phyloP scores from a whole-genome alignment of 2,797 vertebrate genomes.

The Urocyon cinereoargenteus region DNA sequence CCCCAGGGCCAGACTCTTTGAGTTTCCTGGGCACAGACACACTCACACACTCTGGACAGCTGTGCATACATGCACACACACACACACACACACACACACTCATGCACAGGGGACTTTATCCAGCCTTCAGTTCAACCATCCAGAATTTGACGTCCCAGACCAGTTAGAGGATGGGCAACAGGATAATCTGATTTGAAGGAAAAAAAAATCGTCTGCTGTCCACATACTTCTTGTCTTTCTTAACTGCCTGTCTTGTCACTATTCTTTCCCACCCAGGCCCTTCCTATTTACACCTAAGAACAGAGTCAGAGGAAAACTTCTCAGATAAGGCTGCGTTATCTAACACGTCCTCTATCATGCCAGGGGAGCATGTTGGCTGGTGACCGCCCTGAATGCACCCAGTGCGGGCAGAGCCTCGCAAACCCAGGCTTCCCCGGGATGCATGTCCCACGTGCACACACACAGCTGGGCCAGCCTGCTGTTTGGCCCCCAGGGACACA shows the following conservation, averaged over 20 bases:
- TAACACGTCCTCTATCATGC: too few species aligned
- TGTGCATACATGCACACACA: background rate
- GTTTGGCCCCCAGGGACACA: background rate
- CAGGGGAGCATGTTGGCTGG: background rate
- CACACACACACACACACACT: too few species aligned
- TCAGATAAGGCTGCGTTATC: too few species aligned
- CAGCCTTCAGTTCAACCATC: background rate
- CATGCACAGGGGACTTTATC: rapidly evolving
- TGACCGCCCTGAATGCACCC: background rate
- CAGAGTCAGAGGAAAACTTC: background rate
- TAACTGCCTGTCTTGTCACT: too few species aligned
- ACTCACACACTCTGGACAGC: background rate
- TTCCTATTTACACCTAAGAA: background rate
- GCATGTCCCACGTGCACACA: background rate
- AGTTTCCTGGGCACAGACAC: background rate
- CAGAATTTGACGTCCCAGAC: background rate
- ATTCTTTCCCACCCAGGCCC: background rate
- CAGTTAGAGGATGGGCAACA: rapidly evolving
- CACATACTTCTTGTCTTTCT: background rate
- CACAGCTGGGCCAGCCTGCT: too few species aligned
- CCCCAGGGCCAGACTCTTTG: background rate
- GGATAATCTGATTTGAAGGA: background rate
- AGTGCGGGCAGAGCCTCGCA: too few species aligned
- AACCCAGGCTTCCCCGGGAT: rapidly evolving
- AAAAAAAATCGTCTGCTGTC: background rate